Percentiles rank a stretch among this genome's conserved stretches.
Conservation (phyloP, 2,797 vertebrate genomes). For the Silurus lanzhouensis region DNA sequence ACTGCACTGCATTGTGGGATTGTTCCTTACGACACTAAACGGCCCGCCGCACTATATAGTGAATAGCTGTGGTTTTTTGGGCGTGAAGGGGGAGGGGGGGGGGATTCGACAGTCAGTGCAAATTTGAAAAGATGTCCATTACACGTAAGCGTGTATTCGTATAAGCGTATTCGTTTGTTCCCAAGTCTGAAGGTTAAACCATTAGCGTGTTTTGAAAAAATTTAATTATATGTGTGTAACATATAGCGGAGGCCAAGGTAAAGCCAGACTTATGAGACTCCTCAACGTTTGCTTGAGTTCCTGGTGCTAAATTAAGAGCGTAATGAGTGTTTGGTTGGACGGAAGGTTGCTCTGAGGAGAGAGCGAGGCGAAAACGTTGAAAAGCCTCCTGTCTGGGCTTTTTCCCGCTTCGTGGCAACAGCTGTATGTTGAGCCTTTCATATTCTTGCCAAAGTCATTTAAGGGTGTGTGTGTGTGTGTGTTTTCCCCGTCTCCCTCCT, state of each 20-base stretch:
- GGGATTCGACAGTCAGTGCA: neutral
- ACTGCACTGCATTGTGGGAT: neutral
- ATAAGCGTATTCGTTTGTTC: constrained; percentile 5
- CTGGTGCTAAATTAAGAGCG: constrained; percentile 73
- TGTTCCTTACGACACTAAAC: neutral
- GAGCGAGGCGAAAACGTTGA: constrained; percentile 77
- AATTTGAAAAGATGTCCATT: constrained; percentile 3
- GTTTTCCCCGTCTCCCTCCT: constrained; percentile 14
- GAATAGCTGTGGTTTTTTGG: neutral
- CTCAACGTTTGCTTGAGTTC: constrained; percentile 27
- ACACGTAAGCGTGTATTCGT: neutral
- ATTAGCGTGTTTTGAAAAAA: constrained; percentile 19
- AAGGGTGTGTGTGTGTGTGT: constrained; percentile 57
- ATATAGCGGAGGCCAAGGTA: constrained; percentile 9
- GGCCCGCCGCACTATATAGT: neutral
- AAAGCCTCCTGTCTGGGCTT: constrained; percentile 70
- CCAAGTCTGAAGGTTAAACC: neutral
- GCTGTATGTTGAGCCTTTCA: constrained; percentile 80
- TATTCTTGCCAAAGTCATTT: constrained; percentile 77
- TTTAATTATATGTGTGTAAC: constrained; percentile 19
- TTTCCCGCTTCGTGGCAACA: constrained; percentile 76
- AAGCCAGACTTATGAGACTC: constrained; percentile 9
- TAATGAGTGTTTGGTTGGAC: constrained; percentile 79
- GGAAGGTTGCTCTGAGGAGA: constrained; percentile 71
- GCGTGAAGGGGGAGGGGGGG: neutral